A percentile compares a stretch with the other conserved stretches of the same genome.
Evolutionary conservation across 2,797 vertebrate species (phyloP).

Genomic region (Discoglossus pictus): DNA sequence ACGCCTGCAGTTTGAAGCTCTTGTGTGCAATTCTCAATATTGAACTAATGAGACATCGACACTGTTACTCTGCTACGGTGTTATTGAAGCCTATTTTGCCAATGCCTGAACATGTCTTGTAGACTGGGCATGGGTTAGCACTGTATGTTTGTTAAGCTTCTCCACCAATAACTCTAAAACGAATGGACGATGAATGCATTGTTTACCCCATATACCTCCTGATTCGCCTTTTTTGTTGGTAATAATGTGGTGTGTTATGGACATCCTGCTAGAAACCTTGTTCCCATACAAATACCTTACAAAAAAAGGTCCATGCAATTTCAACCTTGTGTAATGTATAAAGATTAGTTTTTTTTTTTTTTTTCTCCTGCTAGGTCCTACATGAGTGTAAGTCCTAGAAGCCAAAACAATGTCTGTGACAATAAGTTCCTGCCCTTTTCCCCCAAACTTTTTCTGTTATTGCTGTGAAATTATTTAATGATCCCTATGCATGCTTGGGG

Average conservation of each 20-base stretch:
- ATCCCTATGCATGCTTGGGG: conserved; percentile 28
- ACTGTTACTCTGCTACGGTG: conserved; percentile 4
- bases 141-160: neutral
- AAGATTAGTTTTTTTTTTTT: conserved; percentile 13
- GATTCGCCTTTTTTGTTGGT: conserved; percentile 13
- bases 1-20: conserved; percentile 12
- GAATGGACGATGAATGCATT: conserved; percentile 14
- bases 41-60: conserved; percentile 14
- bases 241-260: conserved; percentile 12
- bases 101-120: neutral
- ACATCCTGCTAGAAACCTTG: conserved; percentile 24
- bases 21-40: conserved; percentile 26
- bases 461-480: conserved; percentile 51
- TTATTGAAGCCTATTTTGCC: neutral
- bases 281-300: conserved; percentile 13
- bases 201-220: conserved; percentile 24
- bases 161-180: neutral
- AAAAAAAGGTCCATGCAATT: conserved; percentile 21
- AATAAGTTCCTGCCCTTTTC: conserved; percentile 33
- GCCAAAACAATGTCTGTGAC: conserved; percentile 41
- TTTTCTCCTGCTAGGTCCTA: conserved; percentile 28
- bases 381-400: conserved; percentile 26
- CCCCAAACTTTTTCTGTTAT: conserved; percentile 29
- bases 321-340: conserved; percentile 40
- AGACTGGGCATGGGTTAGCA: neutral